A percentile compares a stretch with the other conserved stretches of the same genome.
phyloP scores from a whole-genome alignment of 1,140 invertebrate genomes.

The Oncopodura yosiiana region DNA sequence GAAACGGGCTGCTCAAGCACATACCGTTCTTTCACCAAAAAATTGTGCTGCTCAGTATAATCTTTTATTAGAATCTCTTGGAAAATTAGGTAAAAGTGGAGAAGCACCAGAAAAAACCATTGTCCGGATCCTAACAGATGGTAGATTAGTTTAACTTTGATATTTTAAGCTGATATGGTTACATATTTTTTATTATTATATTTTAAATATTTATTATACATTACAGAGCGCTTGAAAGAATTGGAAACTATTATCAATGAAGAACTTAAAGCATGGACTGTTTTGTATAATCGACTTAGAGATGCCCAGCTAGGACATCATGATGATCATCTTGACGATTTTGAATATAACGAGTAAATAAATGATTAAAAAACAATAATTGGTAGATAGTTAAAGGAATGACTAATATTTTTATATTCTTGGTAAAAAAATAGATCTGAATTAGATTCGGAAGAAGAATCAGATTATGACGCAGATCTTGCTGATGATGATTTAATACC shows the following conservation, averaged over 20 bases:
- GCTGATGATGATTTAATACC: too few relatives aligned
- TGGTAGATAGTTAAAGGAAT: too few relatives aligned
- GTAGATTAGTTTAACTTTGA: slow-evolving; percentile 34
- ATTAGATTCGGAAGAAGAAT: not conserved
- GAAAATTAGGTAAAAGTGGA: slow-evolving; percentile 73
- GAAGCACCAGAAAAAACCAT: slow-evolving; percentile 65
- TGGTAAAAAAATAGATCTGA: too few relatives aligned
- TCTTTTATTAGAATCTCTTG: slow-evolving; percentile 67
- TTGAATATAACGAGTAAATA: too few relatives aligned
- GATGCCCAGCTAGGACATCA: not conserved
- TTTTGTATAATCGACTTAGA: not conserved
- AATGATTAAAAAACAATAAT: too few relatives aligned
- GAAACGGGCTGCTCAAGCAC: slow-evolving; percentile 70
- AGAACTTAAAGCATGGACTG: not conserved
- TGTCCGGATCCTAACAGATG: slow-evolving; percentile 57
- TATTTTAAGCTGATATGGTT: too few relatives aligned
- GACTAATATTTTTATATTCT: not conserved
- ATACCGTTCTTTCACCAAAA: slow-evolving; percentile 85
- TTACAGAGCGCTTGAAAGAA: slow-evolving; percentile 9
- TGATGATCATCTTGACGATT: slow-evolving; percentile 1
- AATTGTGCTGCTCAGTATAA: slow-evolving; percentile 84
- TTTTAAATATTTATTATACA: not conserved
- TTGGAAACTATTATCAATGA: not conserved
- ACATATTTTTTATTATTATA: not conserved
- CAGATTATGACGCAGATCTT: too few relatives aligned